Evolutionary conservation across 2,888 invertebrate genomes (phyloP).

Genomic region (Glaucopsyche alexis): DNA sequence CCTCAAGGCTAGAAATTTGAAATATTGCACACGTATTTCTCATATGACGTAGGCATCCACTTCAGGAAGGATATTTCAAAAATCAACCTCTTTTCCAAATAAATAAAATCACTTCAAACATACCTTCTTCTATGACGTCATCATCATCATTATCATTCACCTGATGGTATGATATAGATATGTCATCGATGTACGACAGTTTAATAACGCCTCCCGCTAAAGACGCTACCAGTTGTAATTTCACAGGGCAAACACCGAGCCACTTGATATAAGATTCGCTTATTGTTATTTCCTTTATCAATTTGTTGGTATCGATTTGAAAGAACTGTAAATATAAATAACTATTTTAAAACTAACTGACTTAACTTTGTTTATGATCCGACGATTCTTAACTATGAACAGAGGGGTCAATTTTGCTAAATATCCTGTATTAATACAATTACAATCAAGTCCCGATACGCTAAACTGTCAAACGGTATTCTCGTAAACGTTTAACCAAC

Average conservation of each 20-base stretch:
- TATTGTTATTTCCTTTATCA: constrained; percentile 72
- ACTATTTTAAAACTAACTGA: constrained; percentile 28
- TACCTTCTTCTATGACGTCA: constrained; percentile 67
- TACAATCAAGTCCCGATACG: too few relatives aligned
- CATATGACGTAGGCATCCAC: too few relatives aligned
- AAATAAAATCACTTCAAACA: not conserved
- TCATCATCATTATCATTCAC: constrained; percentile 47
- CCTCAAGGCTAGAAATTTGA: too few relatives aligned
- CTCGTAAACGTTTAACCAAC: too few relatives aligned
- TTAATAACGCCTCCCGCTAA: constrained; percentile 79
- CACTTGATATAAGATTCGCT: constrained; percentile 67
- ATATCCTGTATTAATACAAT: too few relatives aligned
- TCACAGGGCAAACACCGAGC: constrained; percentile 73
- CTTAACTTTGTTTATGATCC: too few relatives aligned
- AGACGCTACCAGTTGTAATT: constrained; percentile 79
- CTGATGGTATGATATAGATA: constrained; percentile 34
- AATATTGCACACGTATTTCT: too few relatives aligned
- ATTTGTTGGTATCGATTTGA: constrained; percentile 77
- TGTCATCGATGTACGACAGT: constrained; percentile 78
- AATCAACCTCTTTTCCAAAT: too few relatives aligned
- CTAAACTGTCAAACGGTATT: too few relatives aligned
- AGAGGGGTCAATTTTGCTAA: too few relatives aligned
- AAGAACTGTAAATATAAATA: constrained; percentile 71
- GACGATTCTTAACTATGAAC: too few relatives aligned
- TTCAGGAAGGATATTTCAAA: too few relatives aligned